Evolutionary conservation across 1,140 invertebrate genomes (phyloP), one percentile per base, ranked within the genome.

Genomic region (Lordiphosa stackelbergi): DNA sequence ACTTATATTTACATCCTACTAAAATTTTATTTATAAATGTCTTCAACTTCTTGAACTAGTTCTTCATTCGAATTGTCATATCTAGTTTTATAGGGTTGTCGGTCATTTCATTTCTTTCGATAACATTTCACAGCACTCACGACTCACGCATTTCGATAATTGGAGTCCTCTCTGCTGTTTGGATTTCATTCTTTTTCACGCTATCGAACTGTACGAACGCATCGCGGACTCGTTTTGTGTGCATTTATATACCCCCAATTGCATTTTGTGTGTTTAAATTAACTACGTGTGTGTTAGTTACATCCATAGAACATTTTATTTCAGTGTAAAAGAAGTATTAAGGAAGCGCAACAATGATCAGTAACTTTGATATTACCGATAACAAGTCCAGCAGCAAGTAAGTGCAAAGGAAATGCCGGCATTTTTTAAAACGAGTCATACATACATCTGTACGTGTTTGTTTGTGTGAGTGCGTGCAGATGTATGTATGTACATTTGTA

Each of bases 351-450:
- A 53, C 66, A 51, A 85, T 85, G 83, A 85, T 85, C 53, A 62
- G 66, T 36, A 84, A 84, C 47, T 74, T 78, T 43, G 75, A 79
- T 69, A 77, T 84, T 34, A 63, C 77, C 38, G 77, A 77, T 40
- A 85, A 69, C 61, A 81, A 86, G 56, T 45, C 85, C 16, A 72
- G 65, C 61, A 83, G 60, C 85, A 86, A 86, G 85, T 86, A 83
- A 85, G 85, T 86, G 40, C 12, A 45, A 49, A 45, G 19, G 64
- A 37, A 56, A 55, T 53, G 57, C 72, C 61, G 53, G 72, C 61
- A 55, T 58, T 49, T 45, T 62, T 37, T 13, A 62, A 66, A 6
- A 38, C 43, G 43, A 46, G 43, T 13, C 34, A 49, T 49, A 36
- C 46, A 8, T 19, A 19, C 35, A 8, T 16, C 16, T 16, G 16